These are phyloP conservation scores for Drosophila novamexicana DNA, from an alignment of 1,140 invertebrate genomes.

Conservation along the genomic window DNA sequence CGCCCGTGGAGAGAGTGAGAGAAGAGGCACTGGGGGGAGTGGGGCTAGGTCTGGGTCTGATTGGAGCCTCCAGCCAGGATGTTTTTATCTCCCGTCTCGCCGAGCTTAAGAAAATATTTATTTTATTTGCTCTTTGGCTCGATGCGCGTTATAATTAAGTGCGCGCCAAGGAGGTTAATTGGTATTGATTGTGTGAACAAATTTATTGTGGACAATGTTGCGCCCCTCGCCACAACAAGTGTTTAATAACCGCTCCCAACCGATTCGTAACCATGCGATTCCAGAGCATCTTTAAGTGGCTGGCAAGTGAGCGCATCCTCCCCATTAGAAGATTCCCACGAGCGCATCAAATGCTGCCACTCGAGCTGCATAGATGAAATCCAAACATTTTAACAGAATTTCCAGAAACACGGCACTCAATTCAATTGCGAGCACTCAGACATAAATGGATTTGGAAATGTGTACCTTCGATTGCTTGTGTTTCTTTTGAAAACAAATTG, in stretches of 20 bases:
- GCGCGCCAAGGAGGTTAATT: slow-evolving; percentile 66
- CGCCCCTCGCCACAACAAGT: slow-evolving; percentile 3
- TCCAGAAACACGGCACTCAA: slow-evolving; percentile 23
- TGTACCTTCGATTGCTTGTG: slow-evolving; percentile 1
- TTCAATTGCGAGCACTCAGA: slow-evolving; percentile 11
- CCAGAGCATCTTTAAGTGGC: slow-evolving; percentile 31
- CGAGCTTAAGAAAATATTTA: slow-evolving; percentile 58
- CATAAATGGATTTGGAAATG: not conserved
- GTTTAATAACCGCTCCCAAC: slow-evolving; percentile 18
- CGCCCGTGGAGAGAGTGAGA: not conserved
- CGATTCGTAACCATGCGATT: not conserved
- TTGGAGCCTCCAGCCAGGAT: slow-evolving; percentile 15
- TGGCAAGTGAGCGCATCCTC: slow-evolving; percentile 42
- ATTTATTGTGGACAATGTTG: slow-evolving; percentile 38
- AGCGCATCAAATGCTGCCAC: slow-evolving; percentile 12
- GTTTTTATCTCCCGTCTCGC: slow-evolving; percentile 21
- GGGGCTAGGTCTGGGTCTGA: not conserved
- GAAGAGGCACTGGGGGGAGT: not conserved
- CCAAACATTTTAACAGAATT: slow-evolving; percentile 17
- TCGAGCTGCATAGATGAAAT: slow-evolving; percentile 17
- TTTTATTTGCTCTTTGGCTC: slow-evolving; percentile 46
- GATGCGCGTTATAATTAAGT: slow-evolving; percentile 47
- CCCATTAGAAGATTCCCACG: slow-evolving; percentile 43
- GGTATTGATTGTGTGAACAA: slow-evolving; percentile 64
- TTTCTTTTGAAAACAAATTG: not conserved